phyloP scores from a whole-genome alignment of 2,888 invertebrate species.

The Anticlea derivata region DNA sequence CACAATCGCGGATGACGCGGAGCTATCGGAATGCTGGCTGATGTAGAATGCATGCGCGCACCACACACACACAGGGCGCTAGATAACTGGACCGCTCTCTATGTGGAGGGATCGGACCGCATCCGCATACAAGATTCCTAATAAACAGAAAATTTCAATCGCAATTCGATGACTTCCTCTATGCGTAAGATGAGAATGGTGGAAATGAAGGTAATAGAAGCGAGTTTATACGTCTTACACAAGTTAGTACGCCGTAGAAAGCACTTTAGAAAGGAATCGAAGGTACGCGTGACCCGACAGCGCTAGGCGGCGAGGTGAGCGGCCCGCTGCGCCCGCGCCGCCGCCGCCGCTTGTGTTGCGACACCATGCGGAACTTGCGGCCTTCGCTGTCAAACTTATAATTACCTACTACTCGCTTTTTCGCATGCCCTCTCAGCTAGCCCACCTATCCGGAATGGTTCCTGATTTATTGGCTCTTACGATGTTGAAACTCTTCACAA shows the following conservation, averaged over 20 bases:
- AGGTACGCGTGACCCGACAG: slow-evolving; percentile 77
- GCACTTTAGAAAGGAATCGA: slow-evolving; percentile 82
- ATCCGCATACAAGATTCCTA: slow-evolving; percentile 47
- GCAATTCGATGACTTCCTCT: slow-evolving; percentile 55
- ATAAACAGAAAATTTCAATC: slow-evolving; percentile 45
- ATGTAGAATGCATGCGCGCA: slow-evolving; percentile 68
- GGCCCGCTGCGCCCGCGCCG: slow-evolving; percentile 58
- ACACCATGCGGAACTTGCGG: slow-evolving; percentile 73
- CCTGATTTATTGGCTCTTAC: slow-evolving; percentile 18
- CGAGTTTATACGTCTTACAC: slow-evolving; percentile 48
- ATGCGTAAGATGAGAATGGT: slow-evolving; percentile 54
- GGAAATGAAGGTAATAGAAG: slow-evolving; percentile 64
- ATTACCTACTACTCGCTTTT: slow-evolving; percentile 65
- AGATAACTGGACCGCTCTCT: slow-evolving; percentile 57
- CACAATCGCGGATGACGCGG: slow-evolving; percentile 70
- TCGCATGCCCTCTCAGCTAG: slow-evolving; percentile 50
- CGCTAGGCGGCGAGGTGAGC: slow-evolving; percentile 68
- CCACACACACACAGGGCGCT: slow-evolving; percentile 49
- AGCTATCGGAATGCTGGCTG: slow-evolving; percentile 72
- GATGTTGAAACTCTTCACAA: slow-evolving; percentile 6
- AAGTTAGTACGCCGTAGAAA: slow-evolving; percentile 73
- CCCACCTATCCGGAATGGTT: slow-evolving; percentile 19
- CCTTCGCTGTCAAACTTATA: slow-evolving; percentile 80
- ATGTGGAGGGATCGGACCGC: slow-evolving; percentile 49
- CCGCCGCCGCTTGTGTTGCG: slow-evolving; percentile 52